A percentile compares a stretch with the other conserved stretches of the same genome.
phyloP scores from a whole-genome alignment of 2,888 invertebrate species.

The Zootermopsis nevadensis region DNA sequence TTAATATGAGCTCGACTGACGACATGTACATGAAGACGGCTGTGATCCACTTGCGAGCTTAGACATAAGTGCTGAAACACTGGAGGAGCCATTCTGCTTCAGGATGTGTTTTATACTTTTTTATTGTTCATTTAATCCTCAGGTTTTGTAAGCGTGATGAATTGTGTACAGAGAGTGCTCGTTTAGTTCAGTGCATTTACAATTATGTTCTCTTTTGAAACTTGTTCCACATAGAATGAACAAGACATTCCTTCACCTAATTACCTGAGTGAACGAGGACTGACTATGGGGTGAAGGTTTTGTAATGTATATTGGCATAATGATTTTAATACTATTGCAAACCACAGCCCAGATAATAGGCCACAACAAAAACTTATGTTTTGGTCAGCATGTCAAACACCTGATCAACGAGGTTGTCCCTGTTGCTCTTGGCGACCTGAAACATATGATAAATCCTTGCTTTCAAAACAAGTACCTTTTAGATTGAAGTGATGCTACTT shows the following conservation, averaged over 20 bases:
- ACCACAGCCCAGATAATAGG: background rate
- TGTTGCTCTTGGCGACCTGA: conserved; percentile 6
- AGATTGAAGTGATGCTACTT: too few species aligned
- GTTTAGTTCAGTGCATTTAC: background rate
- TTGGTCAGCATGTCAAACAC: conserved; percentile 16
- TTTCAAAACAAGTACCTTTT: too few species aligned
- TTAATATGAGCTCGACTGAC: background rate
- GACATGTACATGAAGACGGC: conserved; percentile 19
- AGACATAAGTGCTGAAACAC: background rate
- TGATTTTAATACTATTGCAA: background rate
- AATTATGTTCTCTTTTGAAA: background rate
- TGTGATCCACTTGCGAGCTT: conserved; percentile 22
- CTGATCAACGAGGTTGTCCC: background rate
- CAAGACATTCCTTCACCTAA: conserved; percentile 13
- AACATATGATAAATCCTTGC: background rate
- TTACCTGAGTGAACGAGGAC: background rate
- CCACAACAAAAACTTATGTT: background rate
- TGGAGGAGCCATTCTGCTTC: background rate
- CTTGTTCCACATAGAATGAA: background rate
- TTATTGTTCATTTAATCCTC: background rate
- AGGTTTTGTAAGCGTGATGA: background rate
- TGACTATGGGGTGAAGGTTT: background rate
- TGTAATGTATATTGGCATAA: background rate
- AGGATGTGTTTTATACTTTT: conserved; percentile 9
- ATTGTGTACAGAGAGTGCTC: background rate